These are phyloP conservation scores for Rhopalosiphum maidis DNA, from an alignment of 1,140 invertebrate genomes.

Conservation along the genomic window DNA sequence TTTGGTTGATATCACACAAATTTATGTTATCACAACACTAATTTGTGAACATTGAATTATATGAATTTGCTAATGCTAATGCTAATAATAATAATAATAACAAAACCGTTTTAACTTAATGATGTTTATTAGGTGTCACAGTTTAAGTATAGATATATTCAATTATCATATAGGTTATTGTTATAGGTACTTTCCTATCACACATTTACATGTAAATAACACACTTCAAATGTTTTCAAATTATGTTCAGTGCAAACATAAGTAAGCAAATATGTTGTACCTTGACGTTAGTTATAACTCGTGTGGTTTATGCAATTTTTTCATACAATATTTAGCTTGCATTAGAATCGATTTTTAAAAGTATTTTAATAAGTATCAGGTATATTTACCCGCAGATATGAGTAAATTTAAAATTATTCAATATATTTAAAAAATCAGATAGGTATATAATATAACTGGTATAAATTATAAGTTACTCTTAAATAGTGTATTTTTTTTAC, in stretches of 20 bases:
- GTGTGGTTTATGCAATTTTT: background rate
- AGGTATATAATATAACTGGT: too few species aligned
- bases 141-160: background rate
- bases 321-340: background rate
- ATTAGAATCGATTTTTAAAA: background rate
- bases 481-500: too few species aligned
- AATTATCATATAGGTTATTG: background rate
- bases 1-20: background rate
- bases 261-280: background rate
- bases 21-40: background rate
- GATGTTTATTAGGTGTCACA: background rate
- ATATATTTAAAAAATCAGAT: too few species aligned
- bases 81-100: background rate
- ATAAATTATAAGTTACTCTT: too few species aligned
- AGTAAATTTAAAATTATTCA: too few species aligned
- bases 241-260: background rate
- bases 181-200: background rate
- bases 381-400: too few species aligned
- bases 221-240: background rate
- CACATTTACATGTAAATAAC: background rate
- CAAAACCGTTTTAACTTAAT: background rate
- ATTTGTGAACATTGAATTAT: constrained; percentile 19
- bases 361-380: background rate
- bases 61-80: background rate
- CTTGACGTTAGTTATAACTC: background rate